These are phyloP conservation scores for Hephaestus fuliginosus DNA, from an alignment of 2,797 vertebrate genomes.

Conservation along the genomic window DNA sequence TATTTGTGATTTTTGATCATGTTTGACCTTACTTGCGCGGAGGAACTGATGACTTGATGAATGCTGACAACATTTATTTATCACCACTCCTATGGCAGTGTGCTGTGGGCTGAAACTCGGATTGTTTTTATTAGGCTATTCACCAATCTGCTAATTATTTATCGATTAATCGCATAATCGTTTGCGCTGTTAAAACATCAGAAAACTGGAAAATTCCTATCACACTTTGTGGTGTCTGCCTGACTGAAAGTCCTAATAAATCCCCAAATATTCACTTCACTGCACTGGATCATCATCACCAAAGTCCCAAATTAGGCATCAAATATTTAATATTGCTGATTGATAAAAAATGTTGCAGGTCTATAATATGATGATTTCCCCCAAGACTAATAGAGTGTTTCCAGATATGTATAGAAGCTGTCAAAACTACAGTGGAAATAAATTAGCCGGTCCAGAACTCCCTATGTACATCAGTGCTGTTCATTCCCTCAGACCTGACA, in stretches of 20 bases:
- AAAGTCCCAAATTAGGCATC: neutral
- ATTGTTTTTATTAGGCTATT: neutral
- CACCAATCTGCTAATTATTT: neutral
- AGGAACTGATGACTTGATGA: neutral
- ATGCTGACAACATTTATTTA: neutral
- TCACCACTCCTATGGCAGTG: neutral
- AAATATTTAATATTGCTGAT: neutral
- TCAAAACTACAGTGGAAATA: neutral
- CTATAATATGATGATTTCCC: neutral
- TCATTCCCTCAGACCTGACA: neutral
- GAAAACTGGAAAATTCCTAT: neutral
- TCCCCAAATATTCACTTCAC: too few relatives aligned
- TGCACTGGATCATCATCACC: neutral
- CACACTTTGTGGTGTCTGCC: neutral
- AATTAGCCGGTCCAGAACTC: neutral
- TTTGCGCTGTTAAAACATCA: neutral
- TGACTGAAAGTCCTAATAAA: neutral
- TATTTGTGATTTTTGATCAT: neutral
- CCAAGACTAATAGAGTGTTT: neutral
- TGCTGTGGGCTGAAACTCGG: neutral
- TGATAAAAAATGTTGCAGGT: neutral
- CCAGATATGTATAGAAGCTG: neutral
- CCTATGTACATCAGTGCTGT: neutral
- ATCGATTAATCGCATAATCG: neutral
- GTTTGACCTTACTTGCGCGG: neutral